Conservation (phyloP, 1,140 invertebrate genomes). For the Hypothenemus hampei region DNA sequence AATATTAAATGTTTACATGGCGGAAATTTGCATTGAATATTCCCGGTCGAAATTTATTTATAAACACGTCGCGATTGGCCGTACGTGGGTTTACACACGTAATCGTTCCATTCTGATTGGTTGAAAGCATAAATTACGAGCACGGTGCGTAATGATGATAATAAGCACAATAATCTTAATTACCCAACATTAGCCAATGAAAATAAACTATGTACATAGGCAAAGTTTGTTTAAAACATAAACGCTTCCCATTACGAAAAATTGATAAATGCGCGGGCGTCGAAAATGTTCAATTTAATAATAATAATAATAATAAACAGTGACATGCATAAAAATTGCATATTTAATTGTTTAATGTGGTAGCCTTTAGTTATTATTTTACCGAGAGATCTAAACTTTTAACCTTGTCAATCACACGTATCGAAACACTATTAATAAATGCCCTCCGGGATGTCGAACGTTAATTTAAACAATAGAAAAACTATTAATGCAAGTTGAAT, state of each 20-base stretch:
- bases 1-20: background rate
- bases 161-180: slow-evolving; percentile 24
- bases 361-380: background rate
- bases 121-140: slow-evolving; percentile 3
- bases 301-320: too few relatives aligned
- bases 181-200: slow-evolving; percentile 15
- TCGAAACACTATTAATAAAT: slow-evolving; percentile 4
- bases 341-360: too few relatives aligned
- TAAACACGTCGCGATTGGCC: slow-evolving; percentile 4
- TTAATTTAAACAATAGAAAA: slow-evolving; percentile 11
- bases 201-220: too few relatives aligned
- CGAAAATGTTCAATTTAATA: too few relatives aligned
- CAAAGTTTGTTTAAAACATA: too few relatives aligned
- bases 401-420: slow-evolving; percentile 9
- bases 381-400: background rate
- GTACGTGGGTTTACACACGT: background rate
- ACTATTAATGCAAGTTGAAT: background rate
- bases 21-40: slow-evolving; percentile 16
- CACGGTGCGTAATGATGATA: slow-evolving; percentile 16
- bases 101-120: slow-evolving; percentile 7
- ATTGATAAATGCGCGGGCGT: too few relatives aligned
- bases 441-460: background rate
- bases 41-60: slow-evolving; percentile 9
- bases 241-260: too few relatives aligned
- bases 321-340: too few relatives aligned